phyloP scores from a whole-genome alignment of 2,113 vertebrate genomes.

The Ammodytes marinus region DNA sequence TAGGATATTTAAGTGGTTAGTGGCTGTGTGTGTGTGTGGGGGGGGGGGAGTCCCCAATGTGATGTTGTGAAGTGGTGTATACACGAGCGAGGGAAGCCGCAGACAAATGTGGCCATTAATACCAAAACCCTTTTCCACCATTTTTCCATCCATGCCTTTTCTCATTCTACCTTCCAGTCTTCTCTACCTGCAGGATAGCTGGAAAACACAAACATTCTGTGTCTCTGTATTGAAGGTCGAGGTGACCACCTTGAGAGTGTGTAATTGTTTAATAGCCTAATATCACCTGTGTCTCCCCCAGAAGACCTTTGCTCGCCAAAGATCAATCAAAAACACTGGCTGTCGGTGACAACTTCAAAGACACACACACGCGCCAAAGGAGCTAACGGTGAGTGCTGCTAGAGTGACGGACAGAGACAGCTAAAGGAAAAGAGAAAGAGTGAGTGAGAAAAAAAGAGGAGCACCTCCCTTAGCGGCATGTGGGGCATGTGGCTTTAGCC shows the following conservation, averaged over 20 bases:
- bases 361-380: constrained; percentile 29
- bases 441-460: constrained; percentile 67
- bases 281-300: constrained; percentile 64
- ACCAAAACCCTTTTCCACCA: constrained; percentile 46
- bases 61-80: constrained; percentile 74
- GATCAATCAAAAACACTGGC: constrained; percentile 70
- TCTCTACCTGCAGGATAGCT: constrained; percentile 25
- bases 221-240: constrained; percentile 45
- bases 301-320: constrained; percentile 60
- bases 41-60: constrained; percentile 60
- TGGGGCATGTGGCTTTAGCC: constrained; percentile 86
- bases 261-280: constrained; percentile 80
- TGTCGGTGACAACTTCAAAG: constrained; percentile 54
- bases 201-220: constrained; percentile 13
- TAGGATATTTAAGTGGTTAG: constrained; percentile 73
- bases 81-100: constrained; percentile 62
- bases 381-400: constrained; percentile 55
- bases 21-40: constrained; percentile 33
- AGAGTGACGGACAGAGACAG: constrained; percentile 59
- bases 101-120: constrained; percentile 83
- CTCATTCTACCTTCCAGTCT: constrained; percentile 39
- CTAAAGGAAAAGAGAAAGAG: constrained; percentile 63
- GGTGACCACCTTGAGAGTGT: constrained; percentile 72
- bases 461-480: constrained; percentile 73
- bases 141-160: constrained; percentile 41